Percentiles rank a stretch among this genome's conserved stretches.
phyloP scores from a whole-genome alignment of 2,888 invertebrate species.

The Cecidostiba fungosa region DNA sequence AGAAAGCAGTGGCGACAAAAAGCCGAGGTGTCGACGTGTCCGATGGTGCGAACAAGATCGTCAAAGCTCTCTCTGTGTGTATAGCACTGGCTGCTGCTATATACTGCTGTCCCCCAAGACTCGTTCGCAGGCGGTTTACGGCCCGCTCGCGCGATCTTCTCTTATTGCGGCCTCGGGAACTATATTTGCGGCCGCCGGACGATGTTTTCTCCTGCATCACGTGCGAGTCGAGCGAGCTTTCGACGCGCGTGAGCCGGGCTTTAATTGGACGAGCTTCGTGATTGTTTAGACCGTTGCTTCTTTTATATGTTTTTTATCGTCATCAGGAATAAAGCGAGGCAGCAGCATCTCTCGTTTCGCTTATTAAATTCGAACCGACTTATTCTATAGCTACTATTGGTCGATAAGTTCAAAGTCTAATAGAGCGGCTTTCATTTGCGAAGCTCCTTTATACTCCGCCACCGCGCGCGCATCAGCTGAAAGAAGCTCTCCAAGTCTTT shows the following conservation, averaged over 20 bases:
- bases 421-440: conserved; percentile 11
- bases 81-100: background rate
- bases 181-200: conserved; percentile 40
- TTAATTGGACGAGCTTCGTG: conserved; percentile 1
- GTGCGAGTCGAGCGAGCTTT: background rate
- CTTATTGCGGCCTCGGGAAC: conserved; percentile 40
- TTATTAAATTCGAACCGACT: background rate
- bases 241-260: background rate
- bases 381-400: background rate
- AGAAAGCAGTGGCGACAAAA: background rate
- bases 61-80: conserved; percentile 66
- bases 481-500: conserved; percentile 7
- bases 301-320: background rate
- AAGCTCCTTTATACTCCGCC: conserved; percentile 10
- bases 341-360: background rate
- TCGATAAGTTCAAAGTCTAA: conserved; percentile 1
- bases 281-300: conserved; percentile 7
- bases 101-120: conserved; percentile 15
- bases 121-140: conserved; percentile 62
- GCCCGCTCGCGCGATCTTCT: conserved; percentile 49
- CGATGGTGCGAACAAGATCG: conserved; percentile 75
- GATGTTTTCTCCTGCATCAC: background rate
- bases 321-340: background rate
- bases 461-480: background rate
- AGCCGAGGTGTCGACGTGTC: conserved; percentile 67